Evolutionary conservation across 1,140 invertebrate genomes (phyloP), one percentile per base, ranked within the genome.

Genomic region (Euborellia annulipes): DNA sequence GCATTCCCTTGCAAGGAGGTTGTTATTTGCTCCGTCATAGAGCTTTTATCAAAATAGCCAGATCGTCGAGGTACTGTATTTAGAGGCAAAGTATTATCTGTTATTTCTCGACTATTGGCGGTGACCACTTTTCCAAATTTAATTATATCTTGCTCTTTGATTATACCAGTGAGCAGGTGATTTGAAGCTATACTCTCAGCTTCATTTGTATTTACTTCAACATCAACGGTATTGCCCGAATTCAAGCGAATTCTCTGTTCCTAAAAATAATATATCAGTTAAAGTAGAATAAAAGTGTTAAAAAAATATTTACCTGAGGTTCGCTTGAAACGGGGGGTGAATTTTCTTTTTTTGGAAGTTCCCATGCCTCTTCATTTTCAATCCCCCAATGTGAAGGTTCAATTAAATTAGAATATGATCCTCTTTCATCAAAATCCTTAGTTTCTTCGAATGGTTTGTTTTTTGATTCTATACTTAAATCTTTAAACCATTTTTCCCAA

Each of bases 21-120:
- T 47, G 17, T 17, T 44, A 51, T 53, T 42, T 68, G 67, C 48
- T 62, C 65, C n/a, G 76, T 78, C 63, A 70, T 72, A 16, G 69
- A 75, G 51, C 78, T 71, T 62, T 79, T 78, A 53, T 81, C 71
- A 1, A 79, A 55, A 52, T 64, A 69, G 50, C 62, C 58, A 8
- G 62, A 60, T 45, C 64, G 62, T 46, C 59, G 61, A 55, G 57
- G 57, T 48, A 50, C 52, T 8, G 44, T 11, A 32, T 41, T 49
- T 7, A 7, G 19, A 14, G 2, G 9, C n/a, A 40, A 39, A n/a
- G 16, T 39, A 45, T 27, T 14, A 7, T 16, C 18, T 18, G 17
- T 54, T 18, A 71, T 71, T 45, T 70, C 62, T 41, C 66, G 59
- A 37, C 61, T 55, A 19, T 42, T 52, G 22, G 62, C 52, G 21